Percentiles rank a stretch among this genome's conserved stretches.
Evolutionary conservation across 2,888 invertebrate genomes (phyloP).

Genomic region (Pheosia gnoma): DNA sequence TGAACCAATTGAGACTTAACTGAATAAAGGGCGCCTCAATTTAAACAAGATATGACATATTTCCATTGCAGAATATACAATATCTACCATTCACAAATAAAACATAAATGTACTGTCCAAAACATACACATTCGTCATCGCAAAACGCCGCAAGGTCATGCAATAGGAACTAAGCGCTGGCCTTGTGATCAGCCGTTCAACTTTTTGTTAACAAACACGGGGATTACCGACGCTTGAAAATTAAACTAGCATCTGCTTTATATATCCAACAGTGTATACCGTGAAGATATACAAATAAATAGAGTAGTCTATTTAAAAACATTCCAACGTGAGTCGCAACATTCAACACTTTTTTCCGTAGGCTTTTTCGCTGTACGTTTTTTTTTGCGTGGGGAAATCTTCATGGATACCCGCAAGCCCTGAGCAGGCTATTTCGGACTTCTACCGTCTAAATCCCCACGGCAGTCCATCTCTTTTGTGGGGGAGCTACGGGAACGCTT

Average conservation of each 20-base stretch:
- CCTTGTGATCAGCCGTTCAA: constrained; percentile 52
- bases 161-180: constrained; percentile 46
- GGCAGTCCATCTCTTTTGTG: no score
- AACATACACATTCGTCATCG: constrained; percentile 25
- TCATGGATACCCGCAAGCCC: no score
- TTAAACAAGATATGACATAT: neutral
- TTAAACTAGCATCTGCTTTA: neutral
- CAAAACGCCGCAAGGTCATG: constrained; percentile 40
- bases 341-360: no score
- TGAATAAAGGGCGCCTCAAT: neutral
- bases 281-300: no score
- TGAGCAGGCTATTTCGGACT: no score
- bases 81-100: neutral
- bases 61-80: neutral
- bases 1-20: neutral
- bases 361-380: no score
- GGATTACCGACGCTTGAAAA: constrained; percentile 3
- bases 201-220: constrained; percentile 37
- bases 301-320: no score
- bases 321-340: no score
- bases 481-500: no score
- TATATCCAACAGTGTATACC: no score
- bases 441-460: no score
- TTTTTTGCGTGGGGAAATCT: no score
- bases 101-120: neutral